Conservation (phyloP, 2,888 invertebrate genomes). For the Tetranychus truncatus region DNA sequence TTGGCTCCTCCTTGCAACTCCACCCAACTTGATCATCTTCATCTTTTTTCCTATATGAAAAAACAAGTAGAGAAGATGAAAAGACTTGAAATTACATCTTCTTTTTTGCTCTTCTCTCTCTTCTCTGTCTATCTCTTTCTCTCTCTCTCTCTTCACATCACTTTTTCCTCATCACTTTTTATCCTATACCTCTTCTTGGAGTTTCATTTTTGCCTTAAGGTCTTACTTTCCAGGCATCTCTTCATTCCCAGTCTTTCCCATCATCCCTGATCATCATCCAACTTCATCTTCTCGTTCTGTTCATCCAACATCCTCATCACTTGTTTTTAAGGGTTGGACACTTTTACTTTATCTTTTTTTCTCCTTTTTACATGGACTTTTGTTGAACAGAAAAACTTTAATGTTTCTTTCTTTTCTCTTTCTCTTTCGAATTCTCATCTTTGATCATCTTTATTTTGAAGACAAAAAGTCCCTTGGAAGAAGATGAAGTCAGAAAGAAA, state of each 20-base stretch:
- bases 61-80: not conserved
- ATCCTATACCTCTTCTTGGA: not conserved
- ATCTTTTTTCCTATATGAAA: not conserved
- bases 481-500: not conserved
- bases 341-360: not conserved
- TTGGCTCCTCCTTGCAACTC: slow-evolving; percentile 7
- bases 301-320: not conserved
- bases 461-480: not conserved
- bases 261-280: no score
- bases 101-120: not conserved
- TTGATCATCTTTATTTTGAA: not conserved
- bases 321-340: not conserved
- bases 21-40: not conserved
- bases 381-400: not conserved
- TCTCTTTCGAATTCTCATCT: not conserved
- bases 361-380: not conserved
- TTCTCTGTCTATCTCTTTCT: not conserved
- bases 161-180: slow-evolving; percentile 3
- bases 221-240: slow-evolving; percentile 1
- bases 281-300: not conserved
- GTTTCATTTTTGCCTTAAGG: not conserved
- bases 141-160: not conserved
- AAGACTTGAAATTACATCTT: not conserved
- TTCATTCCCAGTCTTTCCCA: not conserved
- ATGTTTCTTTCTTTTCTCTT: not conserved